phyloP scores from a whole-genome alignment of 92 coral and sea anemone species.

The Parazoanthus atlanticus region DNA sequence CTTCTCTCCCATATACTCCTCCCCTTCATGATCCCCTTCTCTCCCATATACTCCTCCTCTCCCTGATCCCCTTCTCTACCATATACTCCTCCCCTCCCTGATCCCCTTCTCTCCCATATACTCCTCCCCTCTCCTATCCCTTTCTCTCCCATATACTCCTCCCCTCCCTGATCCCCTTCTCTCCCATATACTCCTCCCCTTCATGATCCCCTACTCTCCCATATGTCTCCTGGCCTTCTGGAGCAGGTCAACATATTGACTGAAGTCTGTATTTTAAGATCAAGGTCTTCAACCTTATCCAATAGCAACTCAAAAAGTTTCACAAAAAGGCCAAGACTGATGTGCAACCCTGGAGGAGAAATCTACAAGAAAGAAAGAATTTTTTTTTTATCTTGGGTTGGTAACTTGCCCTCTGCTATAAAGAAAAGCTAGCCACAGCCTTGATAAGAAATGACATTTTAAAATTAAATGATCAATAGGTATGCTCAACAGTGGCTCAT shows the following conservation, averaged over 20 bases:
- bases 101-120: too few relatives aligned
- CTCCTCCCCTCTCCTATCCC: too few relatives aligned
- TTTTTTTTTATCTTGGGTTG: neutral
- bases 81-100: too few relatives aligned
- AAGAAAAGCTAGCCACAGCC: neutral
- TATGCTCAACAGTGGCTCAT: slow-evolving; percentile 21
- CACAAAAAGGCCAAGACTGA: neutral
- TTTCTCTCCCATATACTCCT: too few relatives aligned
- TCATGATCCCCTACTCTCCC: too few relatives aligned
- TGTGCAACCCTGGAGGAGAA: slow-evolving; percentile 21
- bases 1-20: too few relatives aligned
- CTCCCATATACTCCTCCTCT: too few relatives aligned
- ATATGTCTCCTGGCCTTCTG: slow-evolving; percentile 27
- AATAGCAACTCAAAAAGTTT: too few relatives aligned
- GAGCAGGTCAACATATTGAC: slow-evolving; percentile 2
- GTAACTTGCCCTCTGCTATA: neutral
- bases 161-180: too few relatives aligned
- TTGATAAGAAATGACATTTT: neutral
- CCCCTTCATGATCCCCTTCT: too few relatives aligned
- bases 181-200: too few relatives aligned
- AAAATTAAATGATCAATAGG: slow-evolving; percentile 16
- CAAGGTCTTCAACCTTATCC: neutral
- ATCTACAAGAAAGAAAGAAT: neutral
- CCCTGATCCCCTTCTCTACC: too few relatives aligned
- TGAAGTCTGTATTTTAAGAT: slow-evolving; percentile 31